These are phyloP conservation scores for Trochalopteron elliotii DNA, from an alignment of 2,113 vertebrate genomes.

Conservation along the genomic window DNA sequence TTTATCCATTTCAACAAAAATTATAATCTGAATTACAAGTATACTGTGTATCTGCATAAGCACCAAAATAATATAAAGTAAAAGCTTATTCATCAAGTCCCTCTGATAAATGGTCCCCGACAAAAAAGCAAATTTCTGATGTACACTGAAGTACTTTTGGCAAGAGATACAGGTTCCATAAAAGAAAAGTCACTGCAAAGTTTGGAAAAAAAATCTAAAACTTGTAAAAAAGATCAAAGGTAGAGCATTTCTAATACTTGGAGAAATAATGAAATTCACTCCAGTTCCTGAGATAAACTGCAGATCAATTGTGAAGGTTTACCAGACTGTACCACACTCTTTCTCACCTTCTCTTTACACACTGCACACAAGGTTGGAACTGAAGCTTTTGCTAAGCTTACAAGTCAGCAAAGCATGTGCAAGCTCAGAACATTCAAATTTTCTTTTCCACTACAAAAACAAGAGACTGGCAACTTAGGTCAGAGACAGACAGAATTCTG, in stretches of 20 bases:
- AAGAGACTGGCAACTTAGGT: not conserved
- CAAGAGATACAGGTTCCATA: not conserved
- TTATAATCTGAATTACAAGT: not conserved
- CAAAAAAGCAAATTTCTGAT: not conserved
- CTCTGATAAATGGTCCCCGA: slow-evolving; percentile 39
- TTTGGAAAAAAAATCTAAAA: not conserved
- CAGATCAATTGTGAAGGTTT: not conserved
- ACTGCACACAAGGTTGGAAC: not conserved
- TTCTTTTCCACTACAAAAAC: not conserved
- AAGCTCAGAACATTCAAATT: not conserved
- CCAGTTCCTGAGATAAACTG: slow-evolving; percentile 10
- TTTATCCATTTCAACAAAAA: slow-evolving; percentile 8
- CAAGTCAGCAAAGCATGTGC: not conserved
- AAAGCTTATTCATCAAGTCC: not conserved
- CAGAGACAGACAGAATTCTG: not conserved
- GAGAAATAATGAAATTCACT: not conserved
- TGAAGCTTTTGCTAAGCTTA: not conserved
- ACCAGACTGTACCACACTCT: not conserved
- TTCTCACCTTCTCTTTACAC: not conserved
- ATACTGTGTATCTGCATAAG: not conserved
- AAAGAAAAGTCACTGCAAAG: slow-evolving; percentile 27
- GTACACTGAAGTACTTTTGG: not conserved
- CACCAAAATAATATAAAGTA: not conserved
- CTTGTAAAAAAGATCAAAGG: not conserved
- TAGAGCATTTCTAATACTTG: not conserved